Conservation (phyloP, 2,113 vertebrate species). For the Calypte anna region DNA sequence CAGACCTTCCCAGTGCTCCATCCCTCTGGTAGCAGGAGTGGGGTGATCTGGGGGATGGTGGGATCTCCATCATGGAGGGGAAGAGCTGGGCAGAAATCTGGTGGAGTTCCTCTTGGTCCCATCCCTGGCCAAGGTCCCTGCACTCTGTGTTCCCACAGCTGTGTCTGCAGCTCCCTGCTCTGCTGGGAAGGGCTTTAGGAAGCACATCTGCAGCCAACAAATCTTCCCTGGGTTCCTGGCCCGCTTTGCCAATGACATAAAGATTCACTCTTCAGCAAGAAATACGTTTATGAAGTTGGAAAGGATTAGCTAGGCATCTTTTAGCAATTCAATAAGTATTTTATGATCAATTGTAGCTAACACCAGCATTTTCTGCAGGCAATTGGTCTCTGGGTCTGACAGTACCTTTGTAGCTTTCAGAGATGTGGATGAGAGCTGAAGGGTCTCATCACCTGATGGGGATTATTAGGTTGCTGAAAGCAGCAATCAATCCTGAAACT, state of each 20-base stretch:
- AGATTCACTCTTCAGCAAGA: not conserved
- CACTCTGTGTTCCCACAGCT: rapidly evolving
- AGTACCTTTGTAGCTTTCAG: not conserved
- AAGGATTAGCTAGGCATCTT: not conserved
- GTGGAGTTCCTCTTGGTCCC: not conserved
- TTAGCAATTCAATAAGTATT: not conserved
- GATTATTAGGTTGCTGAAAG: not conserved
- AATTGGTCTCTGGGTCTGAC: not conserved
- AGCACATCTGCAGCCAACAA: not conserved
- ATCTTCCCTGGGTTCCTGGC: not conserved
- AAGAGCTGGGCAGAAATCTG: not conserved
- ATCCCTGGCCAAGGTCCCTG: not conserved
- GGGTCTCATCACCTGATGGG: not conserved
- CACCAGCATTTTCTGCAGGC: not conserved
- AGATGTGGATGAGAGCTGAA: not conserved
- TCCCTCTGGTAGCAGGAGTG: not conserved
- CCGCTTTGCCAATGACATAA: not conserved
- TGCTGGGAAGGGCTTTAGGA: not conserved
- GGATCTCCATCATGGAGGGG: rapidly evolving
- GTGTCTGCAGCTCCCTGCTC: rapidly evolving
- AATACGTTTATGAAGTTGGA: not conserved
- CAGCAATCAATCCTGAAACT: not conserved
- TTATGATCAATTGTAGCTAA: not conserved
- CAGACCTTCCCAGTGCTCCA: not conserved
- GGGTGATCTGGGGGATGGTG: not conserved